These are phyloP conservation scores for Coelinius sp. DNA, from an alignment of 2,888 invertebrate genomes.

Conservation along the genomic window DNA sequence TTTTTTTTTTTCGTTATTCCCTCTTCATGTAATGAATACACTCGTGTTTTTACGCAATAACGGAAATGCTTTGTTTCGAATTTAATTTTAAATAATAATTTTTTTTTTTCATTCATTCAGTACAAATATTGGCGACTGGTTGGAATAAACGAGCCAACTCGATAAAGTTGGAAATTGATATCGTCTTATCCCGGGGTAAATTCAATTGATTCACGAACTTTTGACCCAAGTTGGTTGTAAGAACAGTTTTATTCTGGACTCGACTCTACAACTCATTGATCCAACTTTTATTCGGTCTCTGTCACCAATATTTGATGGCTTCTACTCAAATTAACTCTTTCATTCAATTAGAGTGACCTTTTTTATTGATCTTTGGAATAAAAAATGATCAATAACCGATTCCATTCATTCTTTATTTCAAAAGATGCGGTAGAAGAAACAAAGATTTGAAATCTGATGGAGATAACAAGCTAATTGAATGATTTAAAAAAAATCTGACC, in stretches of 20 bases:
- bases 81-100: background rate
- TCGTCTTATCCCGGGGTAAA: background rate
- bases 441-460: constrained; percentile 27
- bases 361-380: background rate
- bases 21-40: background rate
- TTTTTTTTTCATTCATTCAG: background rate
- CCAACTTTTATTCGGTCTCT: background rate
- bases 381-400: background rate
- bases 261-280: background rate
- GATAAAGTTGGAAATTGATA: background rate
- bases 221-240: background rate
- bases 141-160: background rate
- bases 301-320: background rate
- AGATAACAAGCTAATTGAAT: constrained; percentile 42
- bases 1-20: background rate
- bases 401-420: background rate
- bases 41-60: background rate
- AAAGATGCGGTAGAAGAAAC: background rate
- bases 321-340: constrained; percentile 11
- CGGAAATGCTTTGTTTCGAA: background rate
- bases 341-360: constrained; percentile 2
- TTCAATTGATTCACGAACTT: background rate
- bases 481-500: constrained; percentile 45
- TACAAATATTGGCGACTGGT: background rate
- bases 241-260: background rate